These are phyloP conservation scores for Apamea crenata DNA, from an alignment of 2,888 invertebrate species.

Conservation along the genomic window DNA sequence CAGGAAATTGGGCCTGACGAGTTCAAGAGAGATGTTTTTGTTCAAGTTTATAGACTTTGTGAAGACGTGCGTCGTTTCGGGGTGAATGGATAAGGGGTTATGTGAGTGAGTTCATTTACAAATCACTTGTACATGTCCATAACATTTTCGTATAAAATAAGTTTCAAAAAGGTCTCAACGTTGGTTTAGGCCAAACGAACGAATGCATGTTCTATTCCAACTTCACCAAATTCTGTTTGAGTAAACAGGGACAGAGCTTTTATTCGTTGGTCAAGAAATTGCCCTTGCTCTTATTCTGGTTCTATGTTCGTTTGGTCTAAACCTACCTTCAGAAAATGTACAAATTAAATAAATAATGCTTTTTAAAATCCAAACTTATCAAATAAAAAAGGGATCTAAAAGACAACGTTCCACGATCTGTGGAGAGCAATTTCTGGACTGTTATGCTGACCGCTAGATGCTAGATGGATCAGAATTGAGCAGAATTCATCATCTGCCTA, in stretches of 20 bases:
- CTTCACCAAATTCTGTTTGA: background rate
- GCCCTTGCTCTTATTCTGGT: background rate
- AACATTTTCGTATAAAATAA: background rate
- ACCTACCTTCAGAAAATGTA: background rate
- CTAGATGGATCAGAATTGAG: too few species aligned
- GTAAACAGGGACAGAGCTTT: background rate
- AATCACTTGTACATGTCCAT: background rate
- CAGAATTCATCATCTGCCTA: too few species aligned
- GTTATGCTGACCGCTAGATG: too few species aligned
- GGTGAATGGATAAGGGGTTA: background rate
- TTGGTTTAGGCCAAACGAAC: background rate
- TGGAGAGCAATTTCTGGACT: too few species aligned
- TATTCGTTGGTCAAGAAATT: background rate
- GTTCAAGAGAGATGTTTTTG: slow-evolving; percentile 21
- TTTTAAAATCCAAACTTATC: background rate
- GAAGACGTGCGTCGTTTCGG: background rate
- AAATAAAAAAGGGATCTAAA: background rate
- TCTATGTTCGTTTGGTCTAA: background rate
- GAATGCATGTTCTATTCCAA: background rate
- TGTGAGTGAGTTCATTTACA: background rate
- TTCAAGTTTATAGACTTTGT: slow-evolving; percentile 19
- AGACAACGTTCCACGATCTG: background rate
- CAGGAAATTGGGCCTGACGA: slow-evolving; percentile 47
- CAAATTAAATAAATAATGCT: too few species aligned
- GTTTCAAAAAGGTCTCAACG: background rate